A percentile compares a stretch with the other conserved stretches of the same genome.
Evolutionary conservation across 2,113 vertebrate genomes (phyloP).

Genomic region (Chaetops frenatus): DNA sequence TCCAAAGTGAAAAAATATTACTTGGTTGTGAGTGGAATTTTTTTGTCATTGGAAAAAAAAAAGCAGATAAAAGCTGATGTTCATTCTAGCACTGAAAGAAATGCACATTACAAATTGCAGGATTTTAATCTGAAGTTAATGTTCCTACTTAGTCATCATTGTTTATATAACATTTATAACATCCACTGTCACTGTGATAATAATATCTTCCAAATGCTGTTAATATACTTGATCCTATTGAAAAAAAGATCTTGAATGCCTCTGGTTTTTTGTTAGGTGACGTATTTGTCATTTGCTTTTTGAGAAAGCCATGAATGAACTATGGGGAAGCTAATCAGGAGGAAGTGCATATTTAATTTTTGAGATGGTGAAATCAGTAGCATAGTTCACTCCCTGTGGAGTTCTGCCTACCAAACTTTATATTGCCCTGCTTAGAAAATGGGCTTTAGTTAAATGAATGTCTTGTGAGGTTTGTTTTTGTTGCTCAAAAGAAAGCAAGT

Average conservation of each 20-base stretch:
- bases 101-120: neutral
- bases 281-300: neutral
- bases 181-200: neutral
- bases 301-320: neutral
- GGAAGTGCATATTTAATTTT: neutral
- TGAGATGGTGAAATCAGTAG: neutral
- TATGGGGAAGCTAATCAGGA: neutral
- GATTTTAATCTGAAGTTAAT: slow-evolving; percentile 30
- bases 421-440: neutral
- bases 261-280: neutral
- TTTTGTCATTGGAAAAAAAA: neutral
- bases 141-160: neutral
- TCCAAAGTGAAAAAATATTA: neutral
- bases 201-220: neutral
- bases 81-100: neutral
- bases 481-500: neutral
- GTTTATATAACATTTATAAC: neutral
- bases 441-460: neutral
- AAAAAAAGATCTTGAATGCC: neutral
- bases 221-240: neutral
- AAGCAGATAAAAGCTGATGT: neutral
- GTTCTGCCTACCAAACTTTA: neutral
- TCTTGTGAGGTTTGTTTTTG: neutral
- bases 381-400: neutral
- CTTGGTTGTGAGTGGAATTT: neutral